phyloP scores from a whole-genome alignment of 2,113 vertebrate species.

The Diadophis punctatus region DNA sequence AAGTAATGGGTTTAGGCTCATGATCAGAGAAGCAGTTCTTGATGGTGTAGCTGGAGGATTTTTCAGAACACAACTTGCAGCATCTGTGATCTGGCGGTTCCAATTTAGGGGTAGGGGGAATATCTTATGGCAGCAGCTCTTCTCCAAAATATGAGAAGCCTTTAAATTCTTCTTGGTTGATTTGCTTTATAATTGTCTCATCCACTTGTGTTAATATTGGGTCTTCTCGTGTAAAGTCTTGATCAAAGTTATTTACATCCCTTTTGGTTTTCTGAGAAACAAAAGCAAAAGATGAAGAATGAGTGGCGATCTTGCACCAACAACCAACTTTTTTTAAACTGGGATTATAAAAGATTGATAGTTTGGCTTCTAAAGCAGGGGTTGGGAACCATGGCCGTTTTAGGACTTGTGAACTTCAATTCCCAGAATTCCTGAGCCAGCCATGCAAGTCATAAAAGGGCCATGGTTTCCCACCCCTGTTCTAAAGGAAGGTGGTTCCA shows the following conservation, averaged over 20 bases:
- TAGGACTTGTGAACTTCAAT: too few species aligned
- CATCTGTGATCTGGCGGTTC: conserved; percentile 50
- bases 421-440: too few species aligned
- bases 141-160: conserved; percentile 97
- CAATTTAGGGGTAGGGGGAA: not conserved
- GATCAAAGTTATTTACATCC: conserved; percentile 99
- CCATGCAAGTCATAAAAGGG: too few species aligned
- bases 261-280: conserved; percentile 94
- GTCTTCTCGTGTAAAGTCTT: conserved; percentile 98
- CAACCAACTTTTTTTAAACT: conserved; percentile 20
- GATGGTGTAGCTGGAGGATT: conserved; percentile 58
- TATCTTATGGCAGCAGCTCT: conserved; percentile 83
- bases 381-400: too few species aligned
- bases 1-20: conserved; percentile 51
- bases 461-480: too few species aligned
- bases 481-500: too few species aligned
- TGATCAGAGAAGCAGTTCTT: conserved; percentile 66
- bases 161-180: conserved; percentile 99
- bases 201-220: conserved; percentile 92
- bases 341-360: not conserved
- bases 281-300: conserved; percentile 59
- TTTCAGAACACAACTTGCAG: conserved; percentile 63
- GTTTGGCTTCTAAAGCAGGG: not conserved
- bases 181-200: conserved; percentile 95
- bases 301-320: conserved; percentile 30